Evolutionary conservation across 2,113 vertebrate species (phyloP).

Genomic region (Odobenus rosmarus): DNA sequence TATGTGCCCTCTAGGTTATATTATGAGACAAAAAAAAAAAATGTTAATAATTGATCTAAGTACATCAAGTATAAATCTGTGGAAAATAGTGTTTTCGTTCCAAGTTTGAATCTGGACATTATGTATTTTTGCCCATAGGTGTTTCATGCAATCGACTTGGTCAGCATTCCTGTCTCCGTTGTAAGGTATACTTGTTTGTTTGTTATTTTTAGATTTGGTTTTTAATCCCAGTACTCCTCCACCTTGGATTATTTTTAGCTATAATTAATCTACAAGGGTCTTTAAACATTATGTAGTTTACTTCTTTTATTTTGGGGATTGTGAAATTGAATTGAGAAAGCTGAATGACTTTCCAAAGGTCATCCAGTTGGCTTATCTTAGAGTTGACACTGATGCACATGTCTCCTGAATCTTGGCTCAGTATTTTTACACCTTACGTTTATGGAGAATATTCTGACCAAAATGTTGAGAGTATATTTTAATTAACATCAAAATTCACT

Average conservation of each 20-base stretch:
- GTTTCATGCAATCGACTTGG: constrained; percentile 97
- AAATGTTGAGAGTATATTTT: neutral
- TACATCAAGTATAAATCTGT: neutral
- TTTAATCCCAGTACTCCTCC: neutral
- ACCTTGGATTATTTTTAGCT: neutral
- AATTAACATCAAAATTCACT: neutral
- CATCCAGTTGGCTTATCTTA: neutral
- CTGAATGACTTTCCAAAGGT: neutral
- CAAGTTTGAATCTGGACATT: neutral
- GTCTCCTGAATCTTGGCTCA: neutral
- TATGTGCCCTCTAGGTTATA: neutral
- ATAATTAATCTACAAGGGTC: neutral
- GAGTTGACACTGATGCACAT: neutral
- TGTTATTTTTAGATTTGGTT: neutral
- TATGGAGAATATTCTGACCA: neutral
- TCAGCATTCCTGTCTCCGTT: constrained; percentile 97
- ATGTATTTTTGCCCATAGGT: constrained; percentile 85
- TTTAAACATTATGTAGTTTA: neutral
- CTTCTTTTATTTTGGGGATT: neutral
- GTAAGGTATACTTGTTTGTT: constrained; percentile 90
- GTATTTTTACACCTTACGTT: neutral
- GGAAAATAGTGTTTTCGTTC: neutral
- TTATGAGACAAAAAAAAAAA: neutral
- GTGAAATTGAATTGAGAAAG: neutral
- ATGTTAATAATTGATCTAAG: neutral